Conservation (phyloP, 2,888 invertebrate genomes). For the Mimumesa dahlbomi region DNA sequence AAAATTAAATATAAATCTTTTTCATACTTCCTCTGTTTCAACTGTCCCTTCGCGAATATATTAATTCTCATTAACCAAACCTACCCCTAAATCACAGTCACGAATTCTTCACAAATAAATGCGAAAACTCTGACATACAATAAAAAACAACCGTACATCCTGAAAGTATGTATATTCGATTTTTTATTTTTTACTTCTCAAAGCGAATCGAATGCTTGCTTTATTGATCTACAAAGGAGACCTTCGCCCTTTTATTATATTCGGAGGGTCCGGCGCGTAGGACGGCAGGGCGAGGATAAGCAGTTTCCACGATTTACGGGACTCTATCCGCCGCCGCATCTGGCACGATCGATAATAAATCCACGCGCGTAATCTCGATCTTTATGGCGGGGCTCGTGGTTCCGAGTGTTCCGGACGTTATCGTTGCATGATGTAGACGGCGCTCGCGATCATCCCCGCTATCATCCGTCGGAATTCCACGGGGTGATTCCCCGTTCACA, state of each 20-base stretch:
- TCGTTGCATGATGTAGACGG: slow-evolving; percentile 45
- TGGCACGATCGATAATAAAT: slow-evolving; percentile 53
- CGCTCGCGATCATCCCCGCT: slow-evolving; percentile 49
- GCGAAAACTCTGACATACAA: too few species aligned
- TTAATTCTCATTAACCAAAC: too few species aligned
- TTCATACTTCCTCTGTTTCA: too few species aligned
- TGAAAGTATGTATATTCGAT: too few species aligned
- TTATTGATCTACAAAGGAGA: slow-evolving; percentile 16
- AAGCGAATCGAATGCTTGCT: too few species aligned
- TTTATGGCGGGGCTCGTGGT: slow-evolving; percentile 23
- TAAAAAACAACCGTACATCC: too few species aligned
- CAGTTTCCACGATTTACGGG: slow-evolving; percentile 40
- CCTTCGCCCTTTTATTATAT: slow-evolving; percentile 3
- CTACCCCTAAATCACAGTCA: too few species aligned
- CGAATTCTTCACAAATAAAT: too few species aligned
- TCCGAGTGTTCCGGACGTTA: slow-evolving; percentile 36
- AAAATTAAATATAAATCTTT: too few species aligned
- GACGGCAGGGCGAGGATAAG: slow-evolving; percentile 21
- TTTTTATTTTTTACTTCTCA: too few species aligned
- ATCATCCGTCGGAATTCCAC: slow-evolving; percentile 55
- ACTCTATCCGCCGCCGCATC: slow-evolving; percentile 27
- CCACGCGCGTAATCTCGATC: slow-evolving; percentile 55
- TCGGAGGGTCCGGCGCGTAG: not conserved
- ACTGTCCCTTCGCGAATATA: too few species aligned
- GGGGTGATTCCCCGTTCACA: slow-evolving; percentile 25